A percentile compares a stretch with the other conserved stretches of the same genome.
Evolutionary conservation across 2,888 invertebrate species (phyloP).

Genomic region (Phaedon cochleariae): DNA sequence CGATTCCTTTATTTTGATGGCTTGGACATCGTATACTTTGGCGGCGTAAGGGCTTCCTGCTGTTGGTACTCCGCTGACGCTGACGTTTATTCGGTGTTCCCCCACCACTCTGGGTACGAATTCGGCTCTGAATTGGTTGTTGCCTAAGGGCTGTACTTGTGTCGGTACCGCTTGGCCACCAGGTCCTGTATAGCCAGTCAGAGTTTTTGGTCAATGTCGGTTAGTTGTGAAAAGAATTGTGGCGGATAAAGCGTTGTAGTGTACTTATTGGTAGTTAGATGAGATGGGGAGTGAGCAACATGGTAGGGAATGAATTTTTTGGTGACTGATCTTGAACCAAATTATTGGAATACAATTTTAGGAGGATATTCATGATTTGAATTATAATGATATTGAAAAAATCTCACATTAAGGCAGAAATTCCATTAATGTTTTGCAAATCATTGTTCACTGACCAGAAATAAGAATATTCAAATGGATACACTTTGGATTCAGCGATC

Average conservation of each 20-base stretch:
- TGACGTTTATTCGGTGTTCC: conserved; percentile 89
- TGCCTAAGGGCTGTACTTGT: conserved; percentile 84
- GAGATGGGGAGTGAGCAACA: neutral
- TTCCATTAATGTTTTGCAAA: too few species aligned
- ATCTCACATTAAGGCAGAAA: too few species aligned
- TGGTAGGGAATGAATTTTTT: too few species aligned
- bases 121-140: conserved; percentile 86
- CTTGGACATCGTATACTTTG: conserved; percentile 93
- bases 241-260: too few species aligned
- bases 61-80: conserved; percentile 82
- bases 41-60: conserved; percentile 94
- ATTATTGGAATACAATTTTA: too few species aligned
- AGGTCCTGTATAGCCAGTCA: conserved; percentile 73
- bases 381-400: too few species aligned
- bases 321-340: too few species aligned
- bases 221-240: conserved; percentile 14
- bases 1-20: conserved; percentile 93
- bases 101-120: conserved; percentile 92
- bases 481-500: too few species aligned
- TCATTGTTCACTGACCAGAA: too few species aligned
- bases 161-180: conserved; percentile 91
- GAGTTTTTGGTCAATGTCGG: conserved; percentile 40
- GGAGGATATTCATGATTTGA: too few species aligned
- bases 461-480: too few species aligned
- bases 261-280: neutral